Evolutionary conservation across 2,797 vertebrate species (phyloP), one percentile per base, ranked within the genome.

Genomic region (Argya squamiceps): DNA sequence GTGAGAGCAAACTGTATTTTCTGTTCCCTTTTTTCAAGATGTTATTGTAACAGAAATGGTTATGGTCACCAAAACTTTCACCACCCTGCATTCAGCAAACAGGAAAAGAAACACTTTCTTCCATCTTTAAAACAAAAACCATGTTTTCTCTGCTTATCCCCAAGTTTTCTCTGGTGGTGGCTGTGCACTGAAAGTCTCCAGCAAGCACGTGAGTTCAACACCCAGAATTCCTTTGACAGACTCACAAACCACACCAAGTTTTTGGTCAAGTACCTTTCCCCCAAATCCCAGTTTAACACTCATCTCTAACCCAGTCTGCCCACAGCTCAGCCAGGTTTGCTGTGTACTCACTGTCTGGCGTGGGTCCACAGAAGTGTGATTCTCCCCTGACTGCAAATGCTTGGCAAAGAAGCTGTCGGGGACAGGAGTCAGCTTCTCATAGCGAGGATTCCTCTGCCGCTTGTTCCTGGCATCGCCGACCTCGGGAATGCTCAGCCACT

Each of bases 371-470:
- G 97, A 97, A 8, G 99, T 99, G 92, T 99, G 98, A 62, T 99
- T 99, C 69, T 99, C 99, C 86, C 99, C 99, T 0, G 98, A 98
- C 97, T 99, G 99, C 32, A 99, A 96, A 93, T 99, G 99, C 92
- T 99, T 99, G 86, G 99, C 98, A 80, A 99, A 99, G 98, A 99
- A 99, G 96, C 99, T 99, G 95, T 99, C 99, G 0, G 99, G 99
- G 10, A 99, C 99, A 8, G 99, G 99, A 10, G 99, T 99, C 94
- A 99, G 98, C 80, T 99, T 99, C 97, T 99, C 99, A 2, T 99
- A 98, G 12, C 99, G 99, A 6, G 99, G 99, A 91, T 99, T 99
- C 97, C 99, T 98, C 96, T 99, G 99, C 1, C 99, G 98, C 64
- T 99, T 99, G 97, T 99, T 99, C 87, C 99, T 98, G 91, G 99